phyloP scores from a whole-genome alignment of 2,888 invertebrate species.

The Tipula lateralis region DNA sequence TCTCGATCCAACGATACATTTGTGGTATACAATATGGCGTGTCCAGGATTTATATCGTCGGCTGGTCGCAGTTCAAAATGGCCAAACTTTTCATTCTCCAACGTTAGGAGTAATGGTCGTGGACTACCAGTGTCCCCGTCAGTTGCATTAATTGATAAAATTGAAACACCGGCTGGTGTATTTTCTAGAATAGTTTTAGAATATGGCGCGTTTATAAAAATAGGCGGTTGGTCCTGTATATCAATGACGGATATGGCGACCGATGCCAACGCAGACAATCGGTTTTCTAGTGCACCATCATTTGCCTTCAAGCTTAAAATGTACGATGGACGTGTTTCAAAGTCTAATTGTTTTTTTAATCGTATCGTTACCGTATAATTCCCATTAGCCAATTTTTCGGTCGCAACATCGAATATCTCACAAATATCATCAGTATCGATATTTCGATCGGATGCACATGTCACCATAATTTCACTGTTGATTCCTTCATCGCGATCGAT shows the following conservation, averaged over 20 bases:
- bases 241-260: conserved; percentile 71
- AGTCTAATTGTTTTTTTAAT: conserved; percentile 66
- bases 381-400: conserved; percentile 60
- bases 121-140: conserved; percentile 79
- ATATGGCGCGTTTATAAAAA: conserved; percentile 76
- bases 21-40: conserved; percentile 58
- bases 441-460: conserved; percentile 57
- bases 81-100: conserved; percentile 64
- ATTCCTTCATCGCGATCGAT: conserved; percentile 68
- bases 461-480: conserved; percentile 64
- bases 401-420: conserved; percentile 60
- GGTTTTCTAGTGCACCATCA: conserved; percentile 58
- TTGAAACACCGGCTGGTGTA: conserved; percentile 57
- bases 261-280: conserved; percentile 63
- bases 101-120: conserved; percentile 58
- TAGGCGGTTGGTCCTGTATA: conserved; percentile 77
- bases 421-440: conserved; percentile 64
- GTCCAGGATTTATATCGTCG: conserved; percentile 47
- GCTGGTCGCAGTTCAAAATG: conserved; percentile 62
- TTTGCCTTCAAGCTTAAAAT: conserved; percentile 63
- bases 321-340: conserved; percentile 69
- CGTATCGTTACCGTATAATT: conserved; percentile 65
- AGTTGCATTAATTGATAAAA: conserved; percentile 67
- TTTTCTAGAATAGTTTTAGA: conserved; percentile 73
- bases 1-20: conserved; percentile 68